These are phyloP conservation scores for Cancer borealis DNA, from an alignment of 2,888 invertebrate genomes.

Conservation along the genomic window DNA sequence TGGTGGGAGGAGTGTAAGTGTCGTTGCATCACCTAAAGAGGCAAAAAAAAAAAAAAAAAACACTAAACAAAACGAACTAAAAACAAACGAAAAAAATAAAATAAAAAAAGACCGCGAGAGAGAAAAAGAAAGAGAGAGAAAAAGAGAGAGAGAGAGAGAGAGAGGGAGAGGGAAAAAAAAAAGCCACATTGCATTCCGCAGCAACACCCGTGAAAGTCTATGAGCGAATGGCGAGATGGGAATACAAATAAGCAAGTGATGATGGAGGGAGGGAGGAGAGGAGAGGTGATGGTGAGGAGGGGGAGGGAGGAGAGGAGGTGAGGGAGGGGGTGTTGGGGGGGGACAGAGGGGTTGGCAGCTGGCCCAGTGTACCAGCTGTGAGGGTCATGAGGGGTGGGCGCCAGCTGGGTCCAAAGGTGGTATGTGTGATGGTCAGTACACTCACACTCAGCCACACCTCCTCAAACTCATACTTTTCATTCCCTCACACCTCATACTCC, in stretches of 20 bases:
- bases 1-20: background rate
- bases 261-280: constrained; percentile 46
- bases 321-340: background rate
- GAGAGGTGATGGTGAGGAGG: background rate
- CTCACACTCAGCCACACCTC: background rate
- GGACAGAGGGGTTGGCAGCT: constrained; percentile 5
- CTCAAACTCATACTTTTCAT: background rate
- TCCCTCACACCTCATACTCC: background rate
- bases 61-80: background rate
- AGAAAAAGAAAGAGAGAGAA: constrained; percentile 18
- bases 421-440: background rate
- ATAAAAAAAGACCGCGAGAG: background rate
- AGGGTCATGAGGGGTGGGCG: constrained; percentile 22
- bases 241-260: constrained; percentile 47
- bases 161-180: background rate
- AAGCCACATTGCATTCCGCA: background rate
- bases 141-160: constrained; percentile 1
- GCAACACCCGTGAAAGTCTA: constrained; percentile 49
- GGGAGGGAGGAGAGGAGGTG: background rate
- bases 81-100: background rate
- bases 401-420: background rate
- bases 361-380: constrained; percentile 53
- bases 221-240: background rate
- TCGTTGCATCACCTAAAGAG: background rate
- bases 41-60: background rate